Conservation (phyloP, 2,888 invertebrate genomes). For the Hirtodrosophila cameraria region DNA sequence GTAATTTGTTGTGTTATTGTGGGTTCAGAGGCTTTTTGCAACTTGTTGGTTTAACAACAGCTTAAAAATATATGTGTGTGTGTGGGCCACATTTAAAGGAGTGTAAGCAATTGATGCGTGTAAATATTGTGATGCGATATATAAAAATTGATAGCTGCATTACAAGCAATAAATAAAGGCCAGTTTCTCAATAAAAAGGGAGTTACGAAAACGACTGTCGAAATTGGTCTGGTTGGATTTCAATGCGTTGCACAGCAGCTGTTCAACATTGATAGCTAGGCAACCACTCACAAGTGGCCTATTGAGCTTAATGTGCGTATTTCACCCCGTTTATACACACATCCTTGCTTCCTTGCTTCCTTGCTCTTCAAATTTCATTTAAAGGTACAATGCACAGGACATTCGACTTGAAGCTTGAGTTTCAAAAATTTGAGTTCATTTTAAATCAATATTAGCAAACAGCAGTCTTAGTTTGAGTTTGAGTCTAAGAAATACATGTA, state of each 20-base stretch:
- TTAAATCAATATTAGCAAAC: too few relatives aligned
- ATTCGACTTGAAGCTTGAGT: too few relatives aligned
- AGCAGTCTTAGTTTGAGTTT: too few relatives aligned
- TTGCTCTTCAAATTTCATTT: background rate
- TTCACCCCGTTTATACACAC: background rate
- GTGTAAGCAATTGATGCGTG: slow-evolving; percentile 52
- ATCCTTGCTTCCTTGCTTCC: background rate
- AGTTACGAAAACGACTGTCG: slow-evolving; percentile 18
- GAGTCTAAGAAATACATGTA: too few relatives aligned
- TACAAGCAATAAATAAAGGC: slow-evolving; percentile 52
- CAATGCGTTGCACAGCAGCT: slow-evolving; percentile 27
- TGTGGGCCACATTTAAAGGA: slow-evolving; percentile 28
- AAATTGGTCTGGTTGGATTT: slow-evolving; percentile 29
- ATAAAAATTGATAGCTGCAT: slow-evolving; percentile 65
- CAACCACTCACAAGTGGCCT: slow-evolving; percentile 15
- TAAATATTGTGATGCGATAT: slow-evolving; percentile 48
- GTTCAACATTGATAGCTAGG: slow-evolving; percentile 18
- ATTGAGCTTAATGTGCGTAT: slow-evolving; percentile 11
- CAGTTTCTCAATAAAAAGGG: slow-evolving; percentile 2
- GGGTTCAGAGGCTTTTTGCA: slow-evolving; percentile 31
- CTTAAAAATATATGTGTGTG: slow-evolving; percentile 19
- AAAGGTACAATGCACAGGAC: background rate
- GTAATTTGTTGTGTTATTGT: slow-evolving; percentile 49
- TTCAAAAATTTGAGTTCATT: too few relatives aligned
- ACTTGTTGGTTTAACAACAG: slow-evolving; percentile 62